Percentiles rank a stretch among this genome's conserved stretches.
Conservation (phyloP, 2,113 vertebrate species). For the Callaeas wilsoni region DNA sequence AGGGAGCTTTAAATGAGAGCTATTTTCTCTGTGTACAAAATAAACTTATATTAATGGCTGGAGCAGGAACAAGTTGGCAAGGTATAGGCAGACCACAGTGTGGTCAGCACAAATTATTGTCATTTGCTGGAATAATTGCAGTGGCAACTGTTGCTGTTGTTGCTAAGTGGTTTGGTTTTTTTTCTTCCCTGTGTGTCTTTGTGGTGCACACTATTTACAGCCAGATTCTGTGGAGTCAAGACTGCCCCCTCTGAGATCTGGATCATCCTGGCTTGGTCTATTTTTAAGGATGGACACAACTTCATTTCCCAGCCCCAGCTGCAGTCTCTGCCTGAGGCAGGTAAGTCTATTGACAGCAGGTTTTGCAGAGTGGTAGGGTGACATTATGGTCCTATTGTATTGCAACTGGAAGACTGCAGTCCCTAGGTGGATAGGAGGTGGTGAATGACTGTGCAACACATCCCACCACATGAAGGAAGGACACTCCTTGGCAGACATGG, state of each 20-base stretch:
- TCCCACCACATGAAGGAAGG: not conserved
- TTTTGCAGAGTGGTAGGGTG: not conserved
- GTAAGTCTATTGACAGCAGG: not conserved
- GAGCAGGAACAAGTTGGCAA: slow-evolving; percentile 22
- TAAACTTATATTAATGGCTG: slow-evolving; percentile 45
- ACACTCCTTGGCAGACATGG: not conserved
- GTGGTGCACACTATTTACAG: not conserved
- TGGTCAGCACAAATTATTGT: slow-evolving; percentile 36
- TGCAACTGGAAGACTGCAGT: not conserved
- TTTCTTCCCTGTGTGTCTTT: not conserved
- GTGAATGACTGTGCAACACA: rapidly evolving
- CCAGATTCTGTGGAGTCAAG: not conserved
- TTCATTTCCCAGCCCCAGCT: not conserved
- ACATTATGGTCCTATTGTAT: not conserved
- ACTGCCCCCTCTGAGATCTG: not conserved
- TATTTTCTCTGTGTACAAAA: slow-evolving; percentile 34
- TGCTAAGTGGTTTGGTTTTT: not conserved
- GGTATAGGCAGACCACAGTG: slow-evolving; percentile 18
- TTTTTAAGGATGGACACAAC: not conserved
- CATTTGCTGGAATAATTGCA: slow-evolving; percentile 47
- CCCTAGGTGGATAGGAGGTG: not conserved
- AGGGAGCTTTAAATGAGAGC: slow-evolving; percentile 17
- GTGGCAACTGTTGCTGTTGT: slow-evolving; percentile 45
- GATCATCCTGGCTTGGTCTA: not conserved
- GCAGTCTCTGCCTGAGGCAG: not conserved